phyloP scores from a whole-genome alignment of 2,113 vertebrate genomes.

The Circaetus gallicus region DNA sequence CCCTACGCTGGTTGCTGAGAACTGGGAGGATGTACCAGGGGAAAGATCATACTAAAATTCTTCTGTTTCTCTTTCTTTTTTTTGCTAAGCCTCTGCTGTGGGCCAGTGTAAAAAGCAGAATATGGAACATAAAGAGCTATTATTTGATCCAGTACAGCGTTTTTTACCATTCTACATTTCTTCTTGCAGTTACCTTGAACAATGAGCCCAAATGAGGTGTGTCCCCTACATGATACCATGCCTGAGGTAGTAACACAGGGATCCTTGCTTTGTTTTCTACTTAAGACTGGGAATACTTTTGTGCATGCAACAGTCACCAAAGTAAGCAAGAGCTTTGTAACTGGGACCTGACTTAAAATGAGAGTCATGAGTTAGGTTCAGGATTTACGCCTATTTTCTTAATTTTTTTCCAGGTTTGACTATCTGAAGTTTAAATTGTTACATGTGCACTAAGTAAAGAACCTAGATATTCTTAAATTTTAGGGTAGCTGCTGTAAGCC shows the following conservation, averaged over 20 bases:
- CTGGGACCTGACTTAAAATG: background rate
- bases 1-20: background rate
- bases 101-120: background rate
- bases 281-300: background rate
- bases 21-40: background rate
- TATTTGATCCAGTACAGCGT: background rate
- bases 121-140: background rate
- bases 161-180: background rate
- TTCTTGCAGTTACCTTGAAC: background rate
- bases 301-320: background rate
- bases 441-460: background rate
- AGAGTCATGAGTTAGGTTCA: background rate
- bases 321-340: background rate
- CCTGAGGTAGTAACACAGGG: background rate
- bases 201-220: background rate
- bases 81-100: background rate
- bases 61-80: background rate
- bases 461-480: background rate
- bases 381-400: background rate
- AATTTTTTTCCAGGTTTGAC: background rate
- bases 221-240: background rate
- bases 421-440: background rate
- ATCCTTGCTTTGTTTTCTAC: background rate
- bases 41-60: background rate
- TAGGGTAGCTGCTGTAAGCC: background rate